Conservation (phyloP, 2,113 vertebrate genomes). For the Gulo gulo region DNA sequence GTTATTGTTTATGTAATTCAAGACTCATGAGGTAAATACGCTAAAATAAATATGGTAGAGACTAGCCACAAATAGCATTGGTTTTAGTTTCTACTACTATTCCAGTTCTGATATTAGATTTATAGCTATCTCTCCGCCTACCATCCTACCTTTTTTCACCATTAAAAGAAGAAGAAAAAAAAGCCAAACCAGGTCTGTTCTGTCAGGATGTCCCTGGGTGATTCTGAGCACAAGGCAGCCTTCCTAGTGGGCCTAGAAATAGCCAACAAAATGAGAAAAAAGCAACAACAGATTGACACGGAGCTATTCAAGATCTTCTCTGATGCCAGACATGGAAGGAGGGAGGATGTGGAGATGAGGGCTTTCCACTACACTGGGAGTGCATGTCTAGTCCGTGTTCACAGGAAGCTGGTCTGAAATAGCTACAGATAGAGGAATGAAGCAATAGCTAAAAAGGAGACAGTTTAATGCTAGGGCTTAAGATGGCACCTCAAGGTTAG, state of each 20-base stretch:
- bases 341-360: slow-evolving; percentile 37
- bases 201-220: slow-evolving; percentile 59
- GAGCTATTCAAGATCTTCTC: slow-evolving; percentile 52
- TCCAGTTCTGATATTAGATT: slow-evolving; percentile 65
- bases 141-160: slow-evolving; percentile 7
- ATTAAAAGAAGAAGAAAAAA: slow-evolving; percentile 42
- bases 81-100: slow-evolving; percentile 69
- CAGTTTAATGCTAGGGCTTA: slow-evolving; percentile 72
- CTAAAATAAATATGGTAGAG: slow-evolving; percentile 76
- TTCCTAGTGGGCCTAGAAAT: slow-evolving; percentile 56
- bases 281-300: slow-evolving; percentile 16
- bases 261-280: slow-evolving; percentile 19
- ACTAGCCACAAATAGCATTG: slow-evolving; percentile 66
- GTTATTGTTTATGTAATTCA: slow-evolving; percentile 65
- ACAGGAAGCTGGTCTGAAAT: slow-evolving; percentile 74
- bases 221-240: slow-evolving; percentile 13
- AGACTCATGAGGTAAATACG: slow-evolving; percentile 62
- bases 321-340: slow-evolving; percentile 3
- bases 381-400: slow-evolving; percentile 60
- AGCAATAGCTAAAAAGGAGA: slow-evolving; percentile 78
- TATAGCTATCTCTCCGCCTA: slow-evolving; percentile 62
- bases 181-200: slow-evolving; percentile 51
- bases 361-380: background rate
- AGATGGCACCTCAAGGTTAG: slow-evolving; percentile 74
- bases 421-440: slow-evolving; percentile 68